phyloP scores from a whole-genome alignment of 2,797 vertebrate species.

The Rhinella marina region DNA sequence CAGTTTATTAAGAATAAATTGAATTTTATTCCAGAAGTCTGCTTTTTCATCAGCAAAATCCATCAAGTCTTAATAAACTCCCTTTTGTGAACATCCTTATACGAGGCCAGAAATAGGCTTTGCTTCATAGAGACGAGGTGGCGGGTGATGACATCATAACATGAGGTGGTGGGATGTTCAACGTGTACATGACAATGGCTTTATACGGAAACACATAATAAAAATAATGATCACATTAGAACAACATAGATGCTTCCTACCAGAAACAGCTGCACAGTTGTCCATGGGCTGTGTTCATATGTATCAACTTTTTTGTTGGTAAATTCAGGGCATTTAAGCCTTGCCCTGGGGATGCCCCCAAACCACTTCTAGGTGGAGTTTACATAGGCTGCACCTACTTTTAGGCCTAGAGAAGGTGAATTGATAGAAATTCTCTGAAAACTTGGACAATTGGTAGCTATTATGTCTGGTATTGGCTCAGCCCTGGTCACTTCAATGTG shows the following conservation, averaged over 20 bases:
- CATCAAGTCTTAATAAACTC: slow-evolving; percentile 62
- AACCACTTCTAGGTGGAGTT: too few species aligned
- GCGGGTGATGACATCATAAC: slow-evolving; percentile 3
- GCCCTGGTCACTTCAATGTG: too few species aligned
- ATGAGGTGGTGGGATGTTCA: background rate
- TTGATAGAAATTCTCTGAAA: too few species aligned
- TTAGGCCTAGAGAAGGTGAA: too few species aligned
- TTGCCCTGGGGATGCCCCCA: too few species aligned
- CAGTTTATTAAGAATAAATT: slow-evolving; percentile 63
- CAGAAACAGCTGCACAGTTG: background rate
- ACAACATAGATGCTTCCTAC: background rate
- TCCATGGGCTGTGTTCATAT: too few species aligned
- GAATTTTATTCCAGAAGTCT: slow-evolving; percentile 61
- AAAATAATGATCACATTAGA: background rate
- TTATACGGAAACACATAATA: too few species aligned
- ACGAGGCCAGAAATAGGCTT: slow-evolving; percentile 35
- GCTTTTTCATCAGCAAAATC: slow-evolving; percentile 60
- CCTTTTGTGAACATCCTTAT: slow-evolving; percentile 54
- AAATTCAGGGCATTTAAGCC: background rate
- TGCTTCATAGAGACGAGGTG: slow-evolving; percentile 44
- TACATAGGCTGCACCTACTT: too few species aligned
- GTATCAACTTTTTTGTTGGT: too few species aligned
- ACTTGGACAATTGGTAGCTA: too few species aligned
- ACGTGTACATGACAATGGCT: background rate
- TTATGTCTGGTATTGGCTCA: too few species aligned